phyloP scores from a whole-genome alignment of 1,140 invertebrate species.

The Bombus polaris region DNA sequence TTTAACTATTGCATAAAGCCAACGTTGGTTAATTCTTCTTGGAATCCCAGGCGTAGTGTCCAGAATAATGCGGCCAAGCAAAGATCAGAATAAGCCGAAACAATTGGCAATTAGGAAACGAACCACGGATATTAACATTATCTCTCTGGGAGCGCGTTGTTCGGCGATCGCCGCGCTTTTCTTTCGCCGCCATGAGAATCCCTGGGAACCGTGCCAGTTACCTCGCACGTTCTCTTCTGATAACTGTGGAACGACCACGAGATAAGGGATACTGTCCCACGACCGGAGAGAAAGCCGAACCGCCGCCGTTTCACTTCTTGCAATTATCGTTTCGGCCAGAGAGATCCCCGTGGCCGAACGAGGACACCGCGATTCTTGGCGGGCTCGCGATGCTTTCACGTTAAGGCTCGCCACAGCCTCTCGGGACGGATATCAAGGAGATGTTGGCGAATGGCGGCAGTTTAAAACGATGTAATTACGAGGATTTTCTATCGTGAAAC shows the following conservation, averaged over 20 bases:
- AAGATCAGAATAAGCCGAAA: conserved; percentile 72
- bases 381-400: not conserved
- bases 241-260: conserved; percentile 44
- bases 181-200: conserved; percentile 45
- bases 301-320: conserved; percentile 17
- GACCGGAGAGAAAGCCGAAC: not conserved
- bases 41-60: not conserved
- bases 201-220: conserved; percentile 30
- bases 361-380: not conserved
- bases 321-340: conserved; percentile 52
- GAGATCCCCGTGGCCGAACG: not conserved
- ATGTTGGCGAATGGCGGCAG: not conserved
- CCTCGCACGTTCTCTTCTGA: conserved; percentile 48
- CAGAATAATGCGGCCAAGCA: conserved; percentile 68
- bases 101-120: conserved; percentile 77
- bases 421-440: conserved; percentile 7
- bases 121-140: conserved; percentile 75
- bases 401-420: not conserved
- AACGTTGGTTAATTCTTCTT: conserved; percentile 56
- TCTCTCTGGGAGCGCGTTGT: conserved; percentile 57
- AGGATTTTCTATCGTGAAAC: conserved; percentile 8
- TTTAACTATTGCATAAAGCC: not conserved
- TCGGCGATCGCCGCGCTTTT: conserved; percentile 28
- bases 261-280: conserved; percentile 57
- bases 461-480: not conserved